Evolutionary conservation across 2,888 invertebrate genomes (phyloP).

Genomic region (Marronus borbonicus): DNA sequence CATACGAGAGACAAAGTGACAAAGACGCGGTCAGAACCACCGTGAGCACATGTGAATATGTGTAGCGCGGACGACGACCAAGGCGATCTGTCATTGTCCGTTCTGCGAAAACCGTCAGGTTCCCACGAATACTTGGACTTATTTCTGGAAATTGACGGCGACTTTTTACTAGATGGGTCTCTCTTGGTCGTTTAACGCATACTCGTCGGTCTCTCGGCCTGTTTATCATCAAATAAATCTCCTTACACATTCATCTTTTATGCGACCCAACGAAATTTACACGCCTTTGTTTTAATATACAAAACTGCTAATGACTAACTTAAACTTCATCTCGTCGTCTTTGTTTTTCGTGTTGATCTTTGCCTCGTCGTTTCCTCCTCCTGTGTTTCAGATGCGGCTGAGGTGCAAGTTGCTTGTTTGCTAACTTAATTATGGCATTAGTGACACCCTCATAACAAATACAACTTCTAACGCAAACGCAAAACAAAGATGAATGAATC

Average conservation of each 20-base stretch:
- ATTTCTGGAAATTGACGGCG: conserved; percentile 58
- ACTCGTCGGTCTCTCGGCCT: conserved; percentile 31
- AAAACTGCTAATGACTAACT: conserved; percentile 45
- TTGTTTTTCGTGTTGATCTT: conserved; percentile 26
- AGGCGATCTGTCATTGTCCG: conserved; percentile 65
- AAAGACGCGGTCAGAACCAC: conserved; percentile 29
- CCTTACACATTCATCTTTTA: conserved; percentile 39
- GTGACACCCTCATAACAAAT: neutral
- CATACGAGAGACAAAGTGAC: conserved; percentile 12
- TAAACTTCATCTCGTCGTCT: conserved; percentile 31
- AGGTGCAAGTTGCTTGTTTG: neutral
- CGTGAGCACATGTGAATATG: conserved; percentile 56
- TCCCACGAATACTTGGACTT: conserved; percentile 61
- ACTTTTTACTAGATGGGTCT: conserved; percentile 47
- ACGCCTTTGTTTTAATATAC: conserved; percentile 45
- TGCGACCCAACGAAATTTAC: conserved; percentile 46
- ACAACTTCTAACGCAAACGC: too few species aligned
- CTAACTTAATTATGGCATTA: conserved; percentile 8
- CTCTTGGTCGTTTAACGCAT: conserved; percentile 42
- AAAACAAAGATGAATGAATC: too few species aligned
- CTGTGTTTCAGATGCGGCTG: neutral
- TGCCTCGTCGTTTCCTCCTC: conserved; percentile 11
- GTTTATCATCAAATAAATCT: conserved; percentile 46
- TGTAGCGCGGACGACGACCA: conserved; percentile 61
- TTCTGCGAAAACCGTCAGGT: conserved; percentile 62